Conservation (phyloP, 2,888 invertebrate genomes). For the Nymphalis c-album region DNA sequence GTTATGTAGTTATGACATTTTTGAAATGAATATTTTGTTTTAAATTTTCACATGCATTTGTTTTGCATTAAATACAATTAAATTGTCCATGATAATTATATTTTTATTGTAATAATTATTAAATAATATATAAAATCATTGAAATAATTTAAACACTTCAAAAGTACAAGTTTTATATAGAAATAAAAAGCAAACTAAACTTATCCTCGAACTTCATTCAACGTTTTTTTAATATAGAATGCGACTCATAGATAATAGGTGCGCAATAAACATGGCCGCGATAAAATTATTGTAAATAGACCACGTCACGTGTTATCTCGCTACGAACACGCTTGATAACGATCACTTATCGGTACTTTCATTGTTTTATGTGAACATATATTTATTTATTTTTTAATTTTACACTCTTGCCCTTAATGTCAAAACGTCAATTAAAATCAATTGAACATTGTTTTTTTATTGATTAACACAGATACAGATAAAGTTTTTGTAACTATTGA, state of each 20-base stretch:
- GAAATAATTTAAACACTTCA: no score
- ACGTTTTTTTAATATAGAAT: background rate
- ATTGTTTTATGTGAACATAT: conserved; percentile 13
- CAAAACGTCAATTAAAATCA: background rate
- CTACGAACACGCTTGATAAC: conserved; percentile 21
- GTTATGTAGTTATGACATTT: no score
- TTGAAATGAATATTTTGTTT: no score
- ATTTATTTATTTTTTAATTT: background rate
- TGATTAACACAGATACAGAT: background rate
- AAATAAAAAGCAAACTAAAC: no score
- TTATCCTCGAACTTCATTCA: no score
- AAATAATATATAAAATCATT: no score
- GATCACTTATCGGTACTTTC: conserved; percentile 20
- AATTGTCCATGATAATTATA: no score
- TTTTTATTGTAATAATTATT: no score
- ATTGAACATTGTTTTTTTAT: background rate
- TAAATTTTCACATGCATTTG: no score
- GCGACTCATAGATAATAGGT: conserved; percentile 1
- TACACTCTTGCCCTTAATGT: background rate
- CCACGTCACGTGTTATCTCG: conserved; percentile 19
- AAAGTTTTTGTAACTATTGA: no score
- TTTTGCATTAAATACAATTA: no score
- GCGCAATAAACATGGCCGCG: background rate
- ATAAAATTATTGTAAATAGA: conserved; percentile 26
- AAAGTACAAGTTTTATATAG: no score